A percentile compares a stretch with the other conserved stretches of the same genome.
phyloP scores from a whole-genome alignment of 1,140 invertebrate species.

The Aphidius gifuensis region DNA sequence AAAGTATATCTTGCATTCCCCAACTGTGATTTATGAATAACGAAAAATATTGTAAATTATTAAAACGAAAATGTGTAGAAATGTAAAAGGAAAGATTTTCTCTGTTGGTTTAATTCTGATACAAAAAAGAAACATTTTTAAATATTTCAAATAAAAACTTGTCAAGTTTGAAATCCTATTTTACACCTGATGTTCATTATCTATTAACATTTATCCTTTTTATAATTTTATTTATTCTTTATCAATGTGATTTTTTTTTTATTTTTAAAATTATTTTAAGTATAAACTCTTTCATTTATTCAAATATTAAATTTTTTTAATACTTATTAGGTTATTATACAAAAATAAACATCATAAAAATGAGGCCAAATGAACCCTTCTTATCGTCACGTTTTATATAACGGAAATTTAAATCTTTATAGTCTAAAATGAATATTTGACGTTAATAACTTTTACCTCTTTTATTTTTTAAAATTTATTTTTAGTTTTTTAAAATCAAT shows the following conservation, averaged over 20 bases:
- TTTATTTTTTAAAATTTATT: too few relatives aligned
- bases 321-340: too few relatives aligned
- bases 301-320: too few relatives aligned
- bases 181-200: background rate
- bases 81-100: background rate
- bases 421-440: too few relatives aligned
- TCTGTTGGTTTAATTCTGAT: background rate
- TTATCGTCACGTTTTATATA: too few relatives aligned
- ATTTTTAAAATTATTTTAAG: background rate
- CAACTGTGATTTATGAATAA: slow-evolving; percentile 40
- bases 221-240: too few relatives aligned
- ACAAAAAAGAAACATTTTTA: background rate
- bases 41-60: slow-evolving; percentile 39
- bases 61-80: slow-evolving; percentile 21
- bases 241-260: too few relatives aligned
- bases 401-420: too few relatives aligned
- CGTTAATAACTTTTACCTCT: too few relatives aligned
- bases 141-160: background rate
- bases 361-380: too few relatives aligned
- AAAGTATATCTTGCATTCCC: slow-evolving; percentile 3
- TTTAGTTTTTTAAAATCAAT: too few relatives aligned
- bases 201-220: background rate
- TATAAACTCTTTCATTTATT: background rate
- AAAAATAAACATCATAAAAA: too few relatives aligned
- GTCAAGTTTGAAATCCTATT: background rate